Base-by-base conservation (phyloP, 2,797 vertebrate genomes). In the Scarus forsteni region DNA sequence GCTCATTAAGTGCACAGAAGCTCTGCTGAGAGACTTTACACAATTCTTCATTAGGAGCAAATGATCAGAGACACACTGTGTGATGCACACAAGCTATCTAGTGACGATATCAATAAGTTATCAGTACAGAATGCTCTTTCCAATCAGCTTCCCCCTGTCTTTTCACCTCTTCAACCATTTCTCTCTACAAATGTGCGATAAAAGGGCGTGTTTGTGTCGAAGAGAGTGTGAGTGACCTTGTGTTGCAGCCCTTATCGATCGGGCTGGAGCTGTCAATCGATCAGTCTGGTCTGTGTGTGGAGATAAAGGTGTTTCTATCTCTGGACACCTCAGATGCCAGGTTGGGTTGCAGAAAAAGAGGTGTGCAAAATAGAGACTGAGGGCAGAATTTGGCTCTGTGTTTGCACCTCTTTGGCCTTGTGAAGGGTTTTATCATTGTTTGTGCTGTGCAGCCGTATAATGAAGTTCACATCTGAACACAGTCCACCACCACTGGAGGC, bases 281-380 rank as follows among this genome's bases (percentile, higher is more conserved):
- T 93, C 85, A 76, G 86, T 92, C 81, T 87, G 83, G 90, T 81
- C 90, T 92, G 92, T 67, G 81, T 63, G 80, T 15, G 75, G 80
- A 90, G 92, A 94, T 93, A 92, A 93, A 91, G 87, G 79, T 60
- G 84, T 84, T 85, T 79, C 81, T 82, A 85, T 85, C 88, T 90
- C 70, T 66, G 62, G 77, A 85, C 73, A 61, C 70, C 58, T 68
- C 34, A 57, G 73, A 76, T 80, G 83, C 67, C 70, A 73, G 77
- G 60, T 79, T 46, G 52, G 64, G 66, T 68, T 18, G 18, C 10
- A 66, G 65, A 57, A 35, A 53, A 18, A 44, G 62, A 50, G 38
- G 59, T 11, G 49, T 39, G 59, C 10, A 55, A 66, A 51, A 34
- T 34, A 16, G 13, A 64, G 48, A 15, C 15, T 0, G 51, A 3